Percentiles rank a stretch among this genome's conserved stretches.
phyloP scores from a whole-genome alignment of 2,888 invertebrate species.

The Cerceris ruficornis region DNA sequence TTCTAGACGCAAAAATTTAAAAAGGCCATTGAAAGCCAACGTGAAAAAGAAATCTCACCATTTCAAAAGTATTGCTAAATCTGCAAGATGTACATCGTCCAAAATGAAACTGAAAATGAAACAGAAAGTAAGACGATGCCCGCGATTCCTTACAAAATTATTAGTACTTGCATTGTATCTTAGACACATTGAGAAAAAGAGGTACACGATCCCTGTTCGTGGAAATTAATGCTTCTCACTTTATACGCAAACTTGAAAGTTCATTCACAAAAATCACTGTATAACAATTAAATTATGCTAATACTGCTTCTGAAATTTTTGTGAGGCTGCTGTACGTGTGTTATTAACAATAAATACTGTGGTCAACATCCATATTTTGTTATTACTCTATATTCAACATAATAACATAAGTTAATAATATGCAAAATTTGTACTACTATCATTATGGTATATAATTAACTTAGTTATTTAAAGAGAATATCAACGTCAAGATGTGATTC shows the following conservation, averaged over 20 bases:
- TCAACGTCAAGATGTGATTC: slow-evolving; percentile 14
- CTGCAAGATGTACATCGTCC: not conserved
- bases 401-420: slow-evolving; percentile 14
- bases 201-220: slow-evolving; percentile 36
- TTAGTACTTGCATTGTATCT: slow-evolving; percentile 73
- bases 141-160: slow-evolving; percentile 62
- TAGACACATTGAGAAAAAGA: slow-evolving; percentile 68
- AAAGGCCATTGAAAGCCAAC: not conserved
- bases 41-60: slow-evolving; percentile 14
- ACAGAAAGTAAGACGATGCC: slow-evolving; percentile 1
- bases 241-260: not conserved
- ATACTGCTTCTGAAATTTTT: slow-evolving; percentile 48
- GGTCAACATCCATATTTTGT: slow-evolving; percentile 40
- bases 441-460: too few species aligned
- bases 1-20: slow-evolving; percentile 1
- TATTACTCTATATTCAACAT: slow-evolving; percentile 28
- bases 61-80: not conserved
- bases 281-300: slow-evolving; percentile 19
- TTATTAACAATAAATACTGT: slow-evolving; percentile 52
- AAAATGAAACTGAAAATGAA: not conserved
- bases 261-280: slow-evolving; percentile 29
- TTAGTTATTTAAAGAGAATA: not conserved
- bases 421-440: slow-evolving; percentile 10
- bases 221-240: not conserved
- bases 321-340: slow-evolving; percentile 44